Base-by-base conservation (phyloP, 2,888 invertebrate species). In the Phymatocera aterrima region DNA sequence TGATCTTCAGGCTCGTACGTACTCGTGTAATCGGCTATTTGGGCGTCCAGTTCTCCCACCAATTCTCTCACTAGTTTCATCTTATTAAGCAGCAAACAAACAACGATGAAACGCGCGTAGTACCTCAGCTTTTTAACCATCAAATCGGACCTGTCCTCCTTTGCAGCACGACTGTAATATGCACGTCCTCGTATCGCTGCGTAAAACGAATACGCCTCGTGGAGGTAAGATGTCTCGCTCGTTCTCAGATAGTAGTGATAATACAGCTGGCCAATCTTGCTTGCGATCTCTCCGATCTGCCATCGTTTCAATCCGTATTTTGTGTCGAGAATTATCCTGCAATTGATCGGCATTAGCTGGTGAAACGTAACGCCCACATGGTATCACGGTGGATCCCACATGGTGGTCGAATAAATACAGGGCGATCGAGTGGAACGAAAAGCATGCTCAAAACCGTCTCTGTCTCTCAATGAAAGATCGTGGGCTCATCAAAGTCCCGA, bases 261-360 rank as follows among this genome's bases (percentile, higher is more conserved):
- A 92, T 99, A 99, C 40, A 99, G 95, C 92, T 99, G 99, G 83
- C 99, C 99, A 89, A 99, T 99, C 93, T 99, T 99, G 77, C 98
- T 98, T 70, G 98, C 99, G 83, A 99, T 98, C 92, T 99, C 99
- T 77, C 99, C 99, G 85, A 99, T 98, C 92, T 99, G 99, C 98
- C 99, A 99, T 85, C 99, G 92, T 89, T 99, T 98, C 86, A 99
- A 92, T 43, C 97, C 98, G 91, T 98, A 99, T 91, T 98, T 97
- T 82, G 94, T 94, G 91, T 99, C 98, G 84, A 99, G 92, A 81
- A 97, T 93, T 91, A 95, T 93, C 85, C 94, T 94, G 90, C 28
- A 91, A 90, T 57, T 57, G 81, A 74, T 81, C 46, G 70, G 48
- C 51, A 5, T 43, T 6, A n/a, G n/a, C n/a, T n/a, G n/a, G n/a